These are phyloP conservation scores for Andricus curvator DNA, from an alignment of 2,888 invertebrate genomes.

Conservation along the genomic window DNA sequence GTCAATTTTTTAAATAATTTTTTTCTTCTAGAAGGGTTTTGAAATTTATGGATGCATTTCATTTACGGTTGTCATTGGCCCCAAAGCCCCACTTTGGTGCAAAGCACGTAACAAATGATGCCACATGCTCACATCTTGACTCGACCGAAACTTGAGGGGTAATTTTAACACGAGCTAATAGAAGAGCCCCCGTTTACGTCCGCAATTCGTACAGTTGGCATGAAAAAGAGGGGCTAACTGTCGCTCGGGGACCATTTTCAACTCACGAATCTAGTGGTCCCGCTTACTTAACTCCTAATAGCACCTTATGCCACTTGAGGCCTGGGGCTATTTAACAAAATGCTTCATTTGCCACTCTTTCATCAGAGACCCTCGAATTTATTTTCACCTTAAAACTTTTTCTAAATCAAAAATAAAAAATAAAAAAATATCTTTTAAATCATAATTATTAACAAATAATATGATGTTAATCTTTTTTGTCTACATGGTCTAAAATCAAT, in stretches of 20 bases:
- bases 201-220: constrained; percentile 70
- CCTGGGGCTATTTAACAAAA: constrained; percentile 44
- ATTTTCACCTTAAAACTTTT: not conserved
- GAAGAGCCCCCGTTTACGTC: constrained; percentile 55
- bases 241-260: constrained; percentile 75
- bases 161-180: constrained; percentile 62
- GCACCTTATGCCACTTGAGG: constrained; percentile 64
- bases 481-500: no score
- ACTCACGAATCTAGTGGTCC: constrained; percentile 70
- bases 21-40: not conserved
- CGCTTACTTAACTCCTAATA: constrained; percentile 72
- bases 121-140: constrained; percentile 77
- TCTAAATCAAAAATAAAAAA: no score
- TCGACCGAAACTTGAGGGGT: constrained; percentile 57
- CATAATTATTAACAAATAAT: no score
- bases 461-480: no score
- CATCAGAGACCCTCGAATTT: not conserved
- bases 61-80: constrained; percentile 5
- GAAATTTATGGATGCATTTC: not conserved
- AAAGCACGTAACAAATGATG: constrained; percentile 75
- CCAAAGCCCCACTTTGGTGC: constrained; percentile 27
- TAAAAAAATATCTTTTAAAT: no score
- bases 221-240: constrained; percentile 67
- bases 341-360: constrained; percentile 46
- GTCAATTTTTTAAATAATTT: not conserved